Base-by-base conservation (phyloP, 2,888 invertebrate species). In the Spodoptera picta region DNA sequence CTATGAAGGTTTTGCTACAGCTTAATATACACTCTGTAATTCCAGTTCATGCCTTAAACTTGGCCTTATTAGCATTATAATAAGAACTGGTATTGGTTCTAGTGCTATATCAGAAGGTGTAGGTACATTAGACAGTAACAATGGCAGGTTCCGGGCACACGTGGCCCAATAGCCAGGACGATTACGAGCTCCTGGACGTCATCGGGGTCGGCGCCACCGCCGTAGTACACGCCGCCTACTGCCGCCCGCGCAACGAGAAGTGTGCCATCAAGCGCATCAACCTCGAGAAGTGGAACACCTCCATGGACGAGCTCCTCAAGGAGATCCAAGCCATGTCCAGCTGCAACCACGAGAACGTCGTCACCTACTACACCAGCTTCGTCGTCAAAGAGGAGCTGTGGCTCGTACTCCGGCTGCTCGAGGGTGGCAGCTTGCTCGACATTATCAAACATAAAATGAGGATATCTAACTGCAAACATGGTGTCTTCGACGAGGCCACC, bases 231-330 rank as follows among this genome's bases (percentile, higher is more conserved):
- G 98, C 97, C 66, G 99, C 99, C 6, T 96, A 96, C 81, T 99
- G 99, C 91, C 97, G 97, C 82, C 98, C 99, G n/a, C 96, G 98
- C 57, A 97, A 97, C 79, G 99, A 99, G 93, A 98, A 98, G 95
- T 99, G 99, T 95, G 99, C 99, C 87, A 99, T 99, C 87, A 99
- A 99, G 92, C 96, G 99, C 79, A 99, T 99, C 90, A 99, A 99
- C 93, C 95, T 99, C 86, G 99, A 99, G 94, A 99, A 99, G 95
- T 99, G 99, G 98, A 99, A 99, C 94, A 99, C 99, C 11, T 99
- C 99, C 75, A 99, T 99, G 97, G 99, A 99, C 90, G 99, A 99
- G 91, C 95, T 99, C 69, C 95, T 99, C 90, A 98, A 96, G 93
- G 97, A 97, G 89, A 97, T 97, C 69, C 99, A 99, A 93, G 99